Evolutionary conservation across 1,140 invertebrate genomes (phyloP), one percentile per base, ranked within the genome.

Genomic region (Papilio helenus): DNA sequence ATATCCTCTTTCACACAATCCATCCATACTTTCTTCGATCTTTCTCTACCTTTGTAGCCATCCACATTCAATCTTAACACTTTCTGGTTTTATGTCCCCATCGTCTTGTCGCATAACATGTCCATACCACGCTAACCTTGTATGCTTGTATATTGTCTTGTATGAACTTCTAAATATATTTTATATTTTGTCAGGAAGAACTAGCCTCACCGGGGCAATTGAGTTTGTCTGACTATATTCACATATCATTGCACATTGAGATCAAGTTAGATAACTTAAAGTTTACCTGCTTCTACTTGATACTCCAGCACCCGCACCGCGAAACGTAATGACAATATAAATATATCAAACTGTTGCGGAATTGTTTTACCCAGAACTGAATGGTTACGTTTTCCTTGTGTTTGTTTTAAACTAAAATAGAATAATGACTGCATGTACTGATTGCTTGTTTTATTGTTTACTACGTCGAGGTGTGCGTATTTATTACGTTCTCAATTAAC

Each of bases 371-470:
- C 26, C 23, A n/a, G 72, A 49, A 74, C 8, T 7, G 14, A 44
- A 42, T 44, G 72, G 72, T 49, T 72, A 51, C 14, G 72, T 74
- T 74, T 74, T 74, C 72, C 72, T 74, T 42, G 39, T 42, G 29
- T 44, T 42, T 74, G 39, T 74, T 74, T 44, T 72, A 74, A 74
- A 74, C 72, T 74, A 49, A 74, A 74, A 74, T 74, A 49, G 72
- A 74, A 74, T 49, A 51, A 74, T 49, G 72, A 74, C 44, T 39
- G 18, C 34, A 14, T 44, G 39, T 72, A 20, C 34, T 72, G 14
- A 46, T 74, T 26, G 72, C 9, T 29, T 74, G 23, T 74, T 20
- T 20, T 73, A 73, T 74, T 74, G 23, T 49, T 68, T 46, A 49
- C 72, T 74, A 26, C 42, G 18, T 51, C 51, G 44, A 46, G 10